Base-by-base conservation (phyloP, 2,888 invertebrate genomes). In the Orchesella flavescens region DNA sequence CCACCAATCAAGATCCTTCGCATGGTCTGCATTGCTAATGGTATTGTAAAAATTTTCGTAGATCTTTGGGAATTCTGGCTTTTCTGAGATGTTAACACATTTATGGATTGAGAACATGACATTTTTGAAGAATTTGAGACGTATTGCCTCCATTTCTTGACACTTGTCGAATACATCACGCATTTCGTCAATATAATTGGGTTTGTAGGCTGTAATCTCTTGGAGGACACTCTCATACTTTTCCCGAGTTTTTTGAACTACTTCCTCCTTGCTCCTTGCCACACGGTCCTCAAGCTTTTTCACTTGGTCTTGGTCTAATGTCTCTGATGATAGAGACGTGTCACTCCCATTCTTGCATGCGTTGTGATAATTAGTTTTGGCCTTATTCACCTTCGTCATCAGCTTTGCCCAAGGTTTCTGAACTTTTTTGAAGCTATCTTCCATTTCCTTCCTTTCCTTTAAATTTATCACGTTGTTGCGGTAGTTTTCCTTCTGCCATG, bases 321-420 rank as follows among this genome's bases (percentile, higher is more conserved):
- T 97, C 91, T 99, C 99, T 34, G 95, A 95, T 87, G 98, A 98
- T 87, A 98, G 92, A 68, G 97, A 96, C 90, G 95, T 95, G 91
- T 98, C 98, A 2, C 95, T 99, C 99, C 95, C 93, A 89, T 95
- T 95, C 91, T 99, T 98, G 91, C 99, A 99, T 59, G 98, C 97
- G 88, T 95, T 94, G 92, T 99, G 99, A 92, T 97, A 99, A 90
- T 98, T 98, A 86, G 94, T 93, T 91, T 97, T n/a, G n/a, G n/a
- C n/a, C n/a, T n/a, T n/a, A n/a, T n/a, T n/a, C n/a, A n/a, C n/a
- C n/a, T n/a, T n/a, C n/a, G n/a, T n/a, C n/a, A n/a, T n/a, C n/a
- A n/a, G n/a, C n/a, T n/a, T n/a, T n/a, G n/a, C n/a, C n/a, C 99
- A 99, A 3, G 99, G 98, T 89, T 99, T 99, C 92, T 99, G 99